Evolutionary conservation across 2,888 invertebrate species (phyloP).

Genomic region (Lithodes maja): DNA sequence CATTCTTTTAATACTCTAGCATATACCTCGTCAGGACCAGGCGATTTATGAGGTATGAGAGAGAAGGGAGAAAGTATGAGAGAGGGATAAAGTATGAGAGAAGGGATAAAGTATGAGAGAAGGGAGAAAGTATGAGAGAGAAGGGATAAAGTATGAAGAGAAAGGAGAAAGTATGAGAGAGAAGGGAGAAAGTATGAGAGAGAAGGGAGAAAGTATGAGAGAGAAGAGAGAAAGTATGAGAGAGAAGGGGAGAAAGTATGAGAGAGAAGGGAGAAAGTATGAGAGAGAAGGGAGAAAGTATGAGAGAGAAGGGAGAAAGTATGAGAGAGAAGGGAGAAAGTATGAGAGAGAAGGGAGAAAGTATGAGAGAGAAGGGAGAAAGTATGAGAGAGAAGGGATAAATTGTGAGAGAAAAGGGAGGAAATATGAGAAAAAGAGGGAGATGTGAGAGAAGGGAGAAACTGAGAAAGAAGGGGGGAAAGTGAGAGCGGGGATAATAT

Average conservation of each 20-base stretch:
- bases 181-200: too few species aligned
- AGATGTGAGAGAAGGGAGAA: not conserved
- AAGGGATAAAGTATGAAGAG: not conserved
- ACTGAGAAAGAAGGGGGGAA: not conserved
- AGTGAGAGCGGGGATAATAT: not conserved
- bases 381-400: not conserved
- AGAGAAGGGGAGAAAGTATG: not conserved
- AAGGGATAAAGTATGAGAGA: not conserved
- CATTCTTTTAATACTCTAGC: too few species aligned
- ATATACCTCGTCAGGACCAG: too few species aligned
- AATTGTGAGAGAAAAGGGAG: not conserved
- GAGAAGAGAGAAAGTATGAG: not conserved
- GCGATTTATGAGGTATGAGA: too few species aligned
- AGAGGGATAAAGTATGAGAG: too few species aligned
- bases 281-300: not conserved
- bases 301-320: not conserved
- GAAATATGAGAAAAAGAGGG: not conserved
- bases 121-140: not conserved
- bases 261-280: not conserved
- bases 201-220: not conserved
- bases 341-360: too few species aligned
- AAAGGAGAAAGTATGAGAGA: not conserved
- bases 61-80: too few species aligned
- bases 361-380: too few species aligned
- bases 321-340: too few species aligned